phyloP scores from a whole-genome alignment of 2,113 vertebrate genomes.

The Mohoua ochrocephala region DNA sequence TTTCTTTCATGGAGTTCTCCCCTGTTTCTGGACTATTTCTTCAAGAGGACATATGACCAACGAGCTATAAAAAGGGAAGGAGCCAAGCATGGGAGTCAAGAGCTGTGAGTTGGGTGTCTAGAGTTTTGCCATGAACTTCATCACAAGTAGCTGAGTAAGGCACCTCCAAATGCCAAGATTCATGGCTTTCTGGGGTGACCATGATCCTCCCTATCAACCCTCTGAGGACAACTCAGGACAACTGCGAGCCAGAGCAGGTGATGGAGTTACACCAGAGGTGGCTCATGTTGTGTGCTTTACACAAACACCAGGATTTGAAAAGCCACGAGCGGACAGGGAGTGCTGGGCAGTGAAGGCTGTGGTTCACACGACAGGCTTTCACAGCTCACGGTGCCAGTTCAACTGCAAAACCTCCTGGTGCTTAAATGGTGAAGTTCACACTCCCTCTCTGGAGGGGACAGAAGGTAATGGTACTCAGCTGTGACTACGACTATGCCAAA shows the following conservation, averaged over 20 bases:
- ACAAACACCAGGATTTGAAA: background rate
- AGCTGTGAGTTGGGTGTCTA: background rate
- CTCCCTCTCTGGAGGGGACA: conserved; percentile 27
- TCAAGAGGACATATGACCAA: background rate
- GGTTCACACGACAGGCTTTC: background rate
- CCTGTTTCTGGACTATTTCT: background rate
- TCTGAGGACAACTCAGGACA: background rate
- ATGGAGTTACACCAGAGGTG: background rate
- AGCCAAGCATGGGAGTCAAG: background rate
- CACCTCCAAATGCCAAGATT: background rate
- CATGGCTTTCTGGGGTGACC: background rate
- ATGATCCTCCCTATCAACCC: rapidly evolving
- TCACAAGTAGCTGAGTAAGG: background rate
- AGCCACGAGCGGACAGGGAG: background rate
- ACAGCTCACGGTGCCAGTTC: background rate
- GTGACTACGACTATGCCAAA: conserved; percentile 38
- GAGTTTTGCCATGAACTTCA: background rate
- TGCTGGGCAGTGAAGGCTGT: background rate
- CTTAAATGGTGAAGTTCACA: conserved; percentile 59
- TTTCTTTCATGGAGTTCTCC: background rate
- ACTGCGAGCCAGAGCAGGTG: background rate
- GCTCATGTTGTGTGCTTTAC: background rate
- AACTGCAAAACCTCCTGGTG: conserved; percentile 31
- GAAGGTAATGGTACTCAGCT: conserved; percentile 60
- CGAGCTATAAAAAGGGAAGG: background rate